Conservation (phyloP, 2,113 vertebrate species). For the Anarhynchus alexandrinus region DNA sequence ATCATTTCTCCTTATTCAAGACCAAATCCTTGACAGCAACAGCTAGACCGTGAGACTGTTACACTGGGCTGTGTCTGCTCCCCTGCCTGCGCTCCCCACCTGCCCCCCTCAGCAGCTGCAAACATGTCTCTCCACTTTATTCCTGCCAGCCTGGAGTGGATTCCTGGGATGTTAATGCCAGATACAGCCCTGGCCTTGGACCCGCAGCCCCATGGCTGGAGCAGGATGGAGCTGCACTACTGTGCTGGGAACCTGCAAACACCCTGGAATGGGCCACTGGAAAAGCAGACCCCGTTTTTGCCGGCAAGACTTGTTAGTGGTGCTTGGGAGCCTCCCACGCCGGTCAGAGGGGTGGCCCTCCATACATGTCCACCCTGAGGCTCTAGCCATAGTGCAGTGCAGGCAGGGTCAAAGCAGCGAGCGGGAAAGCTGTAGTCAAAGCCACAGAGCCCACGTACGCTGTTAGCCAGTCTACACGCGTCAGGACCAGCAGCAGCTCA, state of each 20-base stretch:
- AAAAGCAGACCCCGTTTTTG: neutral
- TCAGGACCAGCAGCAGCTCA: neutral
- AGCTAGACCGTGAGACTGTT: neutral
- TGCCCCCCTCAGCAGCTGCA: neutral
- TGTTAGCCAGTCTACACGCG: accelerated
- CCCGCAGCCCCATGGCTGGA: neutral
- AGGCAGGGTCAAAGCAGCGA: neutral
- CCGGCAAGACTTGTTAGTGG: neutral
- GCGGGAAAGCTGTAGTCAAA: neutral
- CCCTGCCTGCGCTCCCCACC: neutral
- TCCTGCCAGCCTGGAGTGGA: neutral
- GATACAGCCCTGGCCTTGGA: neutral
- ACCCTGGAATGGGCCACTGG: neutral
- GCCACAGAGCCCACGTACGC: accelerated
- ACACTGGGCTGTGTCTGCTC: neutral
- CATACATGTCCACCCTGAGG: accelerated
- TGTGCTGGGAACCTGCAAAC: neutral
- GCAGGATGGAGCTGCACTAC: neutral
- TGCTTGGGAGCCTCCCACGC: neutral
- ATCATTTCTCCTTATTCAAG: neutral
- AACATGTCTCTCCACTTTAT: neutral
- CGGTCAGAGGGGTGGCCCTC: accelerated
- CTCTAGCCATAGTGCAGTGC: accelerated
- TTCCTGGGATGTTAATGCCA: neutral
- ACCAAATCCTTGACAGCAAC: neutral